Evolutionary conservation across 2,888 invertebrate species (phyloP).

Genomic region (Zaprionus obscuricornis): DNA sequence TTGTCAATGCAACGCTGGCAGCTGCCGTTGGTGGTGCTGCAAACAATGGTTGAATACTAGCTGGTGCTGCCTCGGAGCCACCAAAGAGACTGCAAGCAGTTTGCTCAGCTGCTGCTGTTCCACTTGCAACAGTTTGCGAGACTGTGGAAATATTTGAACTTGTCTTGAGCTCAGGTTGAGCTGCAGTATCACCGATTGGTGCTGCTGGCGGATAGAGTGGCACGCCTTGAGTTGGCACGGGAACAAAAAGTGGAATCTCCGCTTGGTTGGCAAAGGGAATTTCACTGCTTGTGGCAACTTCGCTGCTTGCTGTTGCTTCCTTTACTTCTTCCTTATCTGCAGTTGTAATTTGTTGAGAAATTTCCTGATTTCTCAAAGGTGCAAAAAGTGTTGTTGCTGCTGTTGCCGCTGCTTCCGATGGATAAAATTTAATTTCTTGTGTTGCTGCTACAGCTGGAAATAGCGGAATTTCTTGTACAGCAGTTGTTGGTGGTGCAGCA

Average conservation of each 20-base stretch:
- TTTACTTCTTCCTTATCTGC: not conserved
- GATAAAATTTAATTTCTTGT: not conserved
- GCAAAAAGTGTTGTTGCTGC: conserved; percentile 10
- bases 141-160: no score
- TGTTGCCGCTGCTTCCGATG: not conserved
- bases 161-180: not conserved
- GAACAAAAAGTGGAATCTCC: conserved; percentile 50
- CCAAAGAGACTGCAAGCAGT: no score
- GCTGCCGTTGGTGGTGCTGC: not conserved
- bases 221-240: conserved; percentile 41
- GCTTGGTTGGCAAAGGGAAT: conserved; percentile 7
- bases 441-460: not conserved
- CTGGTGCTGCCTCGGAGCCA: no score
- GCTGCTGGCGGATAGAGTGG: conserved; percentile 44
- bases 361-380: not conserved
- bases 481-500: conserved; percentile 25
- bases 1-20: conserved; percentile 33
- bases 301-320: not conserved
- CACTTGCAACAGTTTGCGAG: no score
- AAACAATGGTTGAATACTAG: conserved; percentile 1
- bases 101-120: no score
- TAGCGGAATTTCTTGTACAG: not conserved
- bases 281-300: not conserved
- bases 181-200: not conserved
- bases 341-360: not conserved